Evolutionary conservation across 2,888 invertebrate genomes (phyloP).

Genomic region (Omphaloscelis lunosa): DNA sequence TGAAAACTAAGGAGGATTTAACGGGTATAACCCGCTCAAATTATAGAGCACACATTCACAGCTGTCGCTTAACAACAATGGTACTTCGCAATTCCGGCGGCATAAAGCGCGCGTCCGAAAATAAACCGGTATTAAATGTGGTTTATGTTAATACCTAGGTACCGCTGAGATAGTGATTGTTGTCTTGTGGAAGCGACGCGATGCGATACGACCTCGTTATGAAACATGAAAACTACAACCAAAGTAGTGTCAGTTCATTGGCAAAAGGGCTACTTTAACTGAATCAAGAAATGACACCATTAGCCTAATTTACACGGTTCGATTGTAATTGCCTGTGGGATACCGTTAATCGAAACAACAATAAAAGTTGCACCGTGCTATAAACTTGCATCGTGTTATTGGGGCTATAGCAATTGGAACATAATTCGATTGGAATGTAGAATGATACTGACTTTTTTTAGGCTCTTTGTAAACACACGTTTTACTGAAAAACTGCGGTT

Average conservation of each 20-base stretch:
- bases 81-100: constrained; percentile 40
- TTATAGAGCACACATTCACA: constrained; percentile 33
- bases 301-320: too few relatives aligned
- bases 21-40: constrained; percentile 33
- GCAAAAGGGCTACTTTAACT: too few relatives aligned
- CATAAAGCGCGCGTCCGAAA: constrained; percentile 47
- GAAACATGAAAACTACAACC: neutral
- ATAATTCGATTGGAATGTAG: too few relatives aligned
- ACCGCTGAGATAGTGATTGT: constrained; percentile 1
- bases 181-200: neutral
- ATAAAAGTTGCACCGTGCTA: too few relatives aligned
- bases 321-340: too few relatives aligned
- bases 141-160: constrained; percentile 61
- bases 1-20: constrained; percentile 41
- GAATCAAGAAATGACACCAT: too few relatives aligned
- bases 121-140: constrained; percentile 64
- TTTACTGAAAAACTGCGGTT: too few relatives aligned
- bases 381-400: too few relatives aligned
- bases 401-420: too few relatives aligned
- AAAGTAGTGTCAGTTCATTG: neutral
- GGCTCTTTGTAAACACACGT: too few relatives aligned
- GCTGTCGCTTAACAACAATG: constrained; percentile 34
- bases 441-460: too few relatives aligned
- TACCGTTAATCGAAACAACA: too few relatives aligned
- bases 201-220: neutral